Percentiles rank a stretch among this genome's conserved stretches.
phyloP scores from a whole-genome alignment of 2,113 vertebrate genomes.

The Triplophysa tibetana region DNA sequence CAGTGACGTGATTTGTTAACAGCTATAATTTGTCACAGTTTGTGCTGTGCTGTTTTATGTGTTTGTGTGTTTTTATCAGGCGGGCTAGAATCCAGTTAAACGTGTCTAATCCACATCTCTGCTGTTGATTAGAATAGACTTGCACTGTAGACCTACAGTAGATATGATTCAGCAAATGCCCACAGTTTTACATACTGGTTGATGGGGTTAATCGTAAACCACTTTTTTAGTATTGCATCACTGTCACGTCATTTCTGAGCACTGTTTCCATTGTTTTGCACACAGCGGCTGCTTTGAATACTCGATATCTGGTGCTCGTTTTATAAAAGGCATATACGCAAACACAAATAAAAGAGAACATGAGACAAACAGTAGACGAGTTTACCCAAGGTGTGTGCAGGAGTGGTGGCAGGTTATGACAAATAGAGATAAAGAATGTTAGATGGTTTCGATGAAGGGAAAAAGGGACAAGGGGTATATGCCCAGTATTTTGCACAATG shows the following conservation, averaged over 20 bases:
- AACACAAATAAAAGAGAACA: neutral
- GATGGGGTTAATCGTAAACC: too few species aligned
- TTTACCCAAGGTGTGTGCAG: slow-evolving; percentile 15
- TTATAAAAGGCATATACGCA: neutral
- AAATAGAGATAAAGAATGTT: neutral
- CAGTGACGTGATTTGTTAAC: too few species aligned
- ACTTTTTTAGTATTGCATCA: too few species aligned
- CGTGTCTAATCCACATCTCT: too few species aligned
- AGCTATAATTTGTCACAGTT: too few species aligned
- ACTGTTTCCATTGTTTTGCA: neutral
- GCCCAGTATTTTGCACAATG: neutral
- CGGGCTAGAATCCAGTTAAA: too few species aligned
- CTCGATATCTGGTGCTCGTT: neutral
- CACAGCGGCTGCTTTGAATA: neutral
- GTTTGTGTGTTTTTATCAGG: too few species aligned
- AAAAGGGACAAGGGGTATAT: neutral
- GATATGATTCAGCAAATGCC: too few species aligned
- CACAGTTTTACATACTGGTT: too few species aligned
- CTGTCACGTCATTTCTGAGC: neutral
- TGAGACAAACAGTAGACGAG: neutral
- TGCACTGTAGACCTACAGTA: too few species aligned
- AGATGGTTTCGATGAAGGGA: neutral
- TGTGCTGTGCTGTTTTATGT: too few species aligned
- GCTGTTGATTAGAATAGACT: too few species aligned
- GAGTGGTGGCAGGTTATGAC: neutral